Conservation (phyloP, 1,140 invertebrate genomes). For the Meloidogyne exigua region DNA sequence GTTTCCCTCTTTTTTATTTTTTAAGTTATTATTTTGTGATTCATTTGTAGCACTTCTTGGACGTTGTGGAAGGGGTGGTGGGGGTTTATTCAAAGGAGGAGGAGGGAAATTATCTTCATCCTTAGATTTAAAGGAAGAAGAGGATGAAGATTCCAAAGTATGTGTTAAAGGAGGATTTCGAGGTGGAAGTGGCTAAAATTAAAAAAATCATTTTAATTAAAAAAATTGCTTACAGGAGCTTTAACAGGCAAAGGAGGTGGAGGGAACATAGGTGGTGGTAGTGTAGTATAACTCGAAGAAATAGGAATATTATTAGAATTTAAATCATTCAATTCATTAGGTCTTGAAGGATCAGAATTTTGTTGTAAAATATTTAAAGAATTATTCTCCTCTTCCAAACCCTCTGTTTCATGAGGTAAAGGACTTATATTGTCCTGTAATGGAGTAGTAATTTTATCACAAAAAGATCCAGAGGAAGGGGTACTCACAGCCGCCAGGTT, state of each 20-base stretch:
- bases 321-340: not conserved
- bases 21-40: not conserved
- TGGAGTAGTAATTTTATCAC: not conserved
- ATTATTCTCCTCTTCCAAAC: no score
- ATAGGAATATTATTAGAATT: not conserved
- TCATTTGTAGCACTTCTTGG: conserved; percentile 7
- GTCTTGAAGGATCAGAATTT: conserved; percentile 32
- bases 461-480: not conserved
- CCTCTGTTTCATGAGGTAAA: not conserved
- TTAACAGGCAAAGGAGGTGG: conserved; percentile 19
- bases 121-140: not conserved
- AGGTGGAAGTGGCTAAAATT: conserved; percentile 21
- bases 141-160: not conserved
- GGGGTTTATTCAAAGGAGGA: not conserved
- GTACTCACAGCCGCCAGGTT: conserved; percentile 11
- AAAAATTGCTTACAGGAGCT: conserved; percentile 10
- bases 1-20: not conserved
- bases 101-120: not conserved
- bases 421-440: not conserved
- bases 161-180: conserved; percentile 6
- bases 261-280: not conserved
- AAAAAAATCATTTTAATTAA: conserved; percentile 6
- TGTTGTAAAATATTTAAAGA: not conserved
- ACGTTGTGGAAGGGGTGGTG: conserved; percentile 23
- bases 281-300: conserved; percentile 8